phyloP scores from a whole-genome alignment of 2,113 vertebrate species.

The Stictonetta naevosa region DNA sequence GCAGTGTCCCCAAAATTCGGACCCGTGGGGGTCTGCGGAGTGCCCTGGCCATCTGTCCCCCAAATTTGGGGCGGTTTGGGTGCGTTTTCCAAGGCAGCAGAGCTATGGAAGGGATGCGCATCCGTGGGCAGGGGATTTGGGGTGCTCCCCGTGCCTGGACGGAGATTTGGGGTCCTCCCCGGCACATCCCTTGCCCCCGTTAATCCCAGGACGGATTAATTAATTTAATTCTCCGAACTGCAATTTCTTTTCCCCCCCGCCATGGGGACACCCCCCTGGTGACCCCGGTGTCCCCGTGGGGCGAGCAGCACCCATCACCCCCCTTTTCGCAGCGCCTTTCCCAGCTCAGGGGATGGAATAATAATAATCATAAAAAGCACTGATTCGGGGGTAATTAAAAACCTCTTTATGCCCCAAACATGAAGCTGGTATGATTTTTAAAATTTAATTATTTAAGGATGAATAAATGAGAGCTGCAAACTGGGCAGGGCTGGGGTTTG shows the following conservation, averaged over 20 bases:
- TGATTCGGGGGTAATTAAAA: neutral
- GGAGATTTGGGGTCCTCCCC: neutral
- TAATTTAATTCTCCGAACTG: neutral
- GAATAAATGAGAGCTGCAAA: neutral
- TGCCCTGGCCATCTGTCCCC: rapidly evolving
- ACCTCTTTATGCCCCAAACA: neutral
- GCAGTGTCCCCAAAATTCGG: rapidly evolving
- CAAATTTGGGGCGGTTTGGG: rapidly evolving
- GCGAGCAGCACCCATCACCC: neutral
- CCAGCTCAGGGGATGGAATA: neutral
- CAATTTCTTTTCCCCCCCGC: neutral
- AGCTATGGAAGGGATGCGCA: rapidly evolving
- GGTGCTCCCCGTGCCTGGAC: neutral
- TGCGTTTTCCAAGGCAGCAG: rapidly evolving
- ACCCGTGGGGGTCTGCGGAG: neutral
- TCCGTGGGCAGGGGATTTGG: rapidly evolving
- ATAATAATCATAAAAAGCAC: neutral
- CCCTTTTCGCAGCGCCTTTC: neutral
- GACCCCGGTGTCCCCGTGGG: neutral
- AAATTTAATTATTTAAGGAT: too few relatives aligned
- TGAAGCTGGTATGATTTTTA: neutral
- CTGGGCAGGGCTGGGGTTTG: neutral
- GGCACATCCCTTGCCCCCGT: neutral
- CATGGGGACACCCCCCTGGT: neutral
- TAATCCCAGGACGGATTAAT: neutral